Evolutionary conservation across 2,888 invertebrate species (phyloP).

Genomic region (Cerceris rybyensis): DNA sequence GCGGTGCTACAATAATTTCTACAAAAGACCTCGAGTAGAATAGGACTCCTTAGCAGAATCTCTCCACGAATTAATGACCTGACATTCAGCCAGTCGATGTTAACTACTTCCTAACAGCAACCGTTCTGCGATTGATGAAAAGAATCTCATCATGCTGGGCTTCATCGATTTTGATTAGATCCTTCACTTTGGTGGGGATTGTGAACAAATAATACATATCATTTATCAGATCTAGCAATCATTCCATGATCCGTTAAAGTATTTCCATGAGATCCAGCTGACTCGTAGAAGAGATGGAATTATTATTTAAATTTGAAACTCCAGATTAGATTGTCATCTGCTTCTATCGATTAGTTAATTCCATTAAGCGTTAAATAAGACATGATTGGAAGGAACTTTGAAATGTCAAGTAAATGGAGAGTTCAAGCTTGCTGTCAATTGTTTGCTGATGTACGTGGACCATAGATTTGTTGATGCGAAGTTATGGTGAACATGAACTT

Average conservation of each 20-base stretch:
- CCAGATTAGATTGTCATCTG: conserved; percentile 14
- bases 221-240: too few species aligned
- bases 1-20: neutral
- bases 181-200: too few species aligned
- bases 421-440: too few species aligned
- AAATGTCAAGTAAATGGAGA: neutral
- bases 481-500: too few species aligned
- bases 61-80: conserved; percentile 34
- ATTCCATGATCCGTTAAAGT: too few species aligned
- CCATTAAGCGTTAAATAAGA: conserved; percentile 1
- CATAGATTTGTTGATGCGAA: too few species aligned
- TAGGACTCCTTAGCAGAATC: neutral
- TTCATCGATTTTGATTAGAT: too few species aligned
- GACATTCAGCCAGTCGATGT: neutral
- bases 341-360: neutral
- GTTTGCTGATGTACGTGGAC: too few species aligned
- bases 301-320: conserved; percentile 32
- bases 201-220: too few species aligned
- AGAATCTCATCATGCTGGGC: too few species aligned
- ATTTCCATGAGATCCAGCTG: too few species aligned
- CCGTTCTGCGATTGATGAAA: too few species aligned
- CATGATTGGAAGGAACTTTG: neutral
- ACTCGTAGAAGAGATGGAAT: neutral
- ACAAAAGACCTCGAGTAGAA: neutral
- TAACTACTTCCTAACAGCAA: neutral